Conservation (phyloP, 2,113 vertebrate species). For the Baryphthengus martii region DNA sequence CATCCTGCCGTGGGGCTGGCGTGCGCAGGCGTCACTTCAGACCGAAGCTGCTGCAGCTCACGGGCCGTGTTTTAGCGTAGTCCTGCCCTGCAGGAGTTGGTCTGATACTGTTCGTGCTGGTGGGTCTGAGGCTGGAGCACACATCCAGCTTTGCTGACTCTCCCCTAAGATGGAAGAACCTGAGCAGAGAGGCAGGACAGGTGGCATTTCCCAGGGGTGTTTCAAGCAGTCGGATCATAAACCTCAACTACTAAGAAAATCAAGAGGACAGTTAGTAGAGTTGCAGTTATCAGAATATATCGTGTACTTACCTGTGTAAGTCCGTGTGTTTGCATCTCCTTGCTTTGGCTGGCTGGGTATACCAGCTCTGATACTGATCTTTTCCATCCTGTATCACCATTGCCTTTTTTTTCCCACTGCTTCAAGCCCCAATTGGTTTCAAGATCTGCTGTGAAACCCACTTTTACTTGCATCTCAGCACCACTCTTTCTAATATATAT, state of each 20-base stretch:
- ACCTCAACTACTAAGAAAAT: background rate
- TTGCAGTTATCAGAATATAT: background rate
- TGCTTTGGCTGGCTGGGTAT: background rate
- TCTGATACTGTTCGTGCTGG: accelerated
- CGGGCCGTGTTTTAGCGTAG: accelerated
- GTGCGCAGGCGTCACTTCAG: accelerated
- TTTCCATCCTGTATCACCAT: accelerated
- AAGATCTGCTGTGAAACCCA: background rate
- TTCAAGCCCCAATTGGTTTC: background rate
- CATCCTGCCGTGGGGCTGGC: background rate
- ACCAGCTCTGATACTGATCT: background rate
- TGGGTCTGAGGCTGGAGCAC: background rate
- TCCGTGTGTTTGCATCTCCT: background rate
- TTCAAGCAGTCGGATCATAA: background rate
- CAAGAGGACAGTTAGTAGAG: background rate
- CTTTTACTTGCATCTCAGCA: background rate
- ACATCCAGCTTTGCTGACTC: background rate
- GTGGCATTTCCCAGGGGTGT: background rate
- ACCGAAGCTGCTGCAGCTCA: background rate
- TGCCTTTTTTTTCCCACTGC: background rate
- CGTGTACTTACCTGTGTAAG: background rate
- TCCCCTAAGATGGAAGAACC: background rate
- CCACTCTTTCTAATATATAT: background rate
- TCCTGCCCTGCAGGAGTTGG: background rate
- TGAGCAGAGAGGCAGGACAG: background rate